phyloP scores from a whole-genome alignment of 2,888 invertebrate genomes.

The Dasysyrphus tricinctus region DNA sequence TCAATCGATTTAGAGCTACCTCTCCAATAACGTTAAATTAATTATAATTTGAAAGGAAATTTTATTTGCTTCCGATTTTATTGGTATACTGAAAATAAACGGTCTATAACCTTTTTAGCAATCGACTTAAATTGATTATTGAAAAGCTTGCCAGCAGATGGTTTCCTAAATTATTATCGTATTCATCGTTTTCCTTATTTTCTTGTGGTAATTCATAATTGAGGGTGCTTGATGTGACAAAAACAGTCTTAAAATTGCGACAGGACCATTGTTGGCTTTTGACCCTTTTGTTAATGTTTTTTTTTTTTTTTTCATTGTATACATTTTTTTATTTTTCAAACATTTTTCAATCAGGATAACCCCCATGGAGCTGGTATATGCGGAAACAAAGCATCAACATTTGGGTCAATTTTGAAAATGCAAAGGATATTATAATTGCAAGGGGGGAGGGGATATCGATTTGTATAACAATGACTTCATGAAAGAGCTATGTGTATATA shows the following conservation, averaged over 20 bases:
- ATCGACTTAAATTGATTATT: not conserved
- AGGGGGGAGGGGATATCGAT: conserved; percentile 45
- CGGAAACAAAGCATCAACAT: conserved; percentile 35
- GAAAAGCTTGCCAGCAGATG: not conserved
- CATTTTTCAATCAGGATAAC: not conserved
- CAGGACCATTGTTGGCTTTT: conserved; percentile 15
- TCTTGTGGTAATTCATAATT: conserved; percentile 11
- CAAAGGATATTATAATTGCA: conserved; percentile 20
- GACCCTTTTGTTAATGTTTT: conserved; percentile 3
- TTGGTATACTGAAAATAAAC: not conserved
- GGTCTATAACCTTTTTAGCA: not conserved
- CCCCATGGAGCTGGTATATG: not conserved
- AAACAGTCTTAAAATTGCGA: conserved; percentile 6
- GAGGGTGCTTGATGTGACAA: not conserved
- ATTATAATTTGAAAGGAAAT: not conserved
- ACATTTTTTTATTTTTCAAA: not conserved
- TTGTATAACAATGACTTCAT: conserved; percentile 50
- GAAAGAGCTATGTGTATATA: not conserved
- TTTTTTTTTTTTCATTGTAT: not conserved
- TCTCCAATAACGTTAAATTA: not conserved
- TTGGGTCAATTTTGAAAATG: conserved; percentile 64
- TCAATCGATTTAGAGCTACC: not conserved
- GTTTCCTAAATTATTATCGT: not conserved
- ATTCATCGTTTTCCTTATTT: conserved; percentile 15
- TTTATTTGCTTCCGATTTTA: not conserved